These are phyloP conservation scores for Alosa sapidissima DNA, from an alignment of 2,797 vertebrate genomes.

Conservation along the genomic window DNA sequence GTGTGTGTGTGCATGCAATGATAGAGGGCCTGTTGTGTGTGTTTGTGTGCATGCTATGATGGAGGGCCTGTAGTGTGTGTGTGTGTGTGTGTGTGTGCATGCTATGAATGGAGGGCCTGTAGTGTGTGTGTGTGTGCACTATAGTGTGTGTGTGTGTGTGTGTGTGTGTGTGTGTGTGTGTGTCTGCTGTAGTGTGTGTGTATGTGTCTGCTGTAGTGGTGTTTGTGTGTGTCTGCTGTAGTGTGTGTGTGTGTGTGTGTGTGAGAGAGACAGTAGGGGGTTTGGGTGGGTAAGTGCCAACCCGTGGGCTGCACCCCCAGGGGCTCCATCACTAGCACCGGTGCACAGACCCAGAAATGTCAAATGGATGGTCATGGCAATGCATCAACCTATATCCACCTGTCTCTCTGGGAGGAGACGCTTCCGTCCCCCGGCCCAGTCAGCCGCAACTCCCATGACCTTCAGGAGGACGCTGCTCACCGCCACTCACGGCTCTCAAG, in stretches of 20 bases:
- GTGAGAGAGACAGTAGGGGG: not conserved
- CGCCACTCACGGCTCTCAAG: not conserved
- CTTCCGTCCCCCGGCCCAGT: not conserved
- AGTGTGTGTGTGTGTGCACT: not conserved
- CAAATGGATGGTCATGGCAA: not conserved
- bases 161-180: not conserved
- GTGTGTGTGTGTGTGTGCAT: not conserved
- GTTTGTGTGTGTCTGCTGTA: no score
- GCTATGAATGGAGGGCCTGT: not conserved
- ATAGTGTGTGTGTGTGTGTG: not conserved
- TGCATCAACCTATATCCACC: slow-evolving; percentile 16
- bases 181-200: no score
- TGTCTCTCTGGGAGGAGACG: not conserved
- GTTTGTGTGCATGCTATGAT: not conserved
- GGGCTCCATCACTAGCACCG: not conserved
- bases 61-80: not conserved
- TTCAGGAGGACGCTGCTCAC: not conserved
- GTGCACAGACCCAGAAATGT: slow-evolving; percentile 27
- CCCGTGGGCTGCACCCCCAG: slow-evolving; percentile 17
- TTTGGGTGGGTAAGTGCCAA: not conserved
- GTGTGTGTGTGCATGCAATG: not conserved
- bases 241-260: not conserved
- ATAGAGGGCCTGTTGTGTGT: not conserved
- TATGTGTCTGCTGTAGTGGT: no score
- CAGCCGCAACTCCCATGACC: not conserved